Evolutionary conservation across 2,888 invertebrate species (phyloP).

Genomic region (Tipula confusa): DNA sequence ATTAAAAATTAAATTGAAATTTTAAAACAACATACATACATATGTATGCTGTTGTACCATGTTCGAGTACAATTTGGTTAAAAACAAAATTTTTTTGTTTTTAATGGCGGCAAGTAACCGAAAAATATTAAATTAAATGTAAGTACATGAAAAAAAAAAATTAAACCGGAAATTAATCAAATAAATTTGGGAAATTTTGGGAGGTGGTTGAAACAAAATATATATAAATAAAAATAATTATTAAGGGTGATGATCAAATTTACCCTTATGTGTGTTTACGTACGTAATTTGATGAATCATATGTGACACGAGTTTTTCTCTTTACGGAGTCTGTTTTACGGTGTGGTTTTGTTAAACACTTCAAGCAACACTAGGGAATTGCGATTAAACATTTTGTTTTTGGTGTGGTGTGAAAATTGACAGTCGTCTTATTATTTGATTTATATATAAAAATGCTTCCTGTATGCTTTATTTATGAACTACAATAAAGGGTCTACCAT

Average conservation of each 20-base stretch:
- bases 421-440: background rate
- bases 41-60: background rate
- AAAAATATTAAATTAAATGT: constrained; percentile 20
- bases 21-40: background rate
- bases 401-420: background rate
- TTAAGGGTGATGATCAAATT: background rate
- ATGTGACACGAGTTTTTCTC: background rate
- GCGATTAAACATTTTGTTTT: background rate
- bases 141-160: constrained; percentile 8
- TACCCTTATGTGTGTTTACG: background rate
- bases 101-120: background rate
- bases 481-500: too few species aligned
- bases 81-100: background rate
- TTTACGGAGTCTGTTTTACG: too few species aligned
- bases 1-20: constrained; percentile 20
- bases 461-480: too few species aligned
- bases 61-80: too few species aligned
- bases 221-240: background rate
- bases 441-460: too few species aligned
- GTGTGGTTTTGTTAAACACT: background rate
- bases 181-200: background rate
- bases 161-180: constrained; percentile 25
- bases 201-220: background rate
- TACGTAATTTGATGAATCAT: background rate
- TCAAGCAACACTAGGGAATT: background rate